phyloP scores from a whole-genome alignment of 2,113 vertebrate genomes.

The Phalacrocorax brasilianus region DNA sequence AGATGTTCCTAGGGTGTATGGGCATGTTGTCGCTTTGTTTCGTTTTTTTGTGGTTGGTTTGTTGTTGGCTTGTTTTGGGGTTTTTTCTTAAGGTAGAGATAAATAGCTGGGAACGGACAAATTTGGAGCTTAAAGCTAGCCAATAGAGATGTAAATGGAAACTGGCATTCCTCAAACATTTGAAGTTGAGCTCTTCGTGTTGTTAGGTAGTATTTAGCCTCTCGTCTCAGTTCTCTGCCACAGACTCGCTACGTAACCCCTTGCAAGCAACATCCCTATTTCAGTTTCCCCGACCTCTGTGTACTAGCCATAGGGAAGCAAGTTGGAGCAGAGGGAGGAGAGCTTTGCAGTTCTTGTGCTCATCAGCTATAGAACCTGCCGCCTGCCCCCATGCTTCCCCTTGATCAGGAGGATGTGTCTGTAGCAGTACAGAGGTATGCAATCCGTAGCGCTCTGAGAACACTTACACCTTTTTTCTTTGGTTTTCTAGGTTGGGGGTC shows the following conservation, averaged over 20 bases:
- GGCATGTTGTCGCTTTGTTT: neutral
- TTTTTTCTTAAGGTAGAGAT: neutral
- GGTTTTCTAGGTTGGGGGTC: constrained; percentile 77
- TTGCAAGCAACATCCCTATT: neutral
- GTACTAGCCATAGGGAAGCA: neutral
- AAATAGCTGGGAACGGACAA: neutral
- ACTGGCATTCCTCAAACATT: neutral
- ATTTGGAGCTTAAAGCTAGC: neutral
- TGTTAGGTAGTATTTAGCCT: neutral
- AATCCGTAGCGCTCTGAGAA: neutral
- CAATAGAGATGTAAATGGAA: neutral
- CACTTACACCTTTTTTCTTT: too few species aligned
- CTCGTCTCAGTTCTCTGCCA: neutral
- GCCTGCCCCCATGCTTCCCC: neutral
- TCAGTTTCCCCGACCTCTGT: neutral
- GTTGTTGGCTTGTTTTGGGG: too few species aligned
- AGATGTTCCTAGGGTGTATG: neutral
- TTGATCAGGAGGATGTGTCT: neutral
- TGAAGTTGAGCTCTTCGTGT: neutral
- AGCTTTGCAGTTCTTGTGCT: neutral
- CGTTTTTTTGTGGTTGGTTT: neutral
- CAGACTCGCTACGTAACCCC: neutral
- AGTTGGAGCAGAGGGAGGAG: neutral
- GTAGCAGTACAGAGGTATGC: neutral
- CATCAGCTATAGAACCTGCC: accelerated